Evolutionary conservation across 2,113 vertebrate genomes (phyloP), one percentile per base, ranked within the genome.

Genomic region (Ceyx melanurus): DNA sequence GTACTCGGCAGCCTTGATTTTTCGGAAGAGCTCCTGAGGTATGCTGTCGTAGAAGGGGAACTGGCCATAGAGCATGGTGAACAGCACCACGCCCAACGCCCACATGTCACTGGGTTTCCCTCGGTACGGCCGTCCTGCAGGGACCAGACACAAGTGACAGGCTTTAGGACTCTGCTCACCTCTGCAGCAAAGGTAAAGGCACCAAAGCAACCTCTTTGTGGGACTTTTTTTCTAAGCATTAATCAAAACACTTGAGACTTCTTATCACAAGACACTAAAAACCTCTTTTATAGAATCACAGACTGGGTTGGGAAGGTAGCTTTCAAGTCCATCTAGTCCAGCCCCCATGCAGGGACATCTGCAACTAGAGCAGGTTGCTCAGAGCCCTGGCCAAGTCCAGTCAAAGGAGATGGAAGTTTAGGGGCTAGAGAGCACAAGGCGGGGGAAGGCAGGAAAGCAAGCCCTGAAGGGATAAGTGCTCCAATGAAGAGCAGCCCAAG

Each of bases 91-190:
- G 0, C 99, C 99, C 68, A 99, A 93, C 0, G 99, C 99, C 99
- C 99, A 99, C 99, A 99, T 99, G 97, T 99, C 99, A 5, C 99
- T 99, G 84, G 99, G 99, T 93, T 99, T 99, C 35, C 99, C 99
- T 3, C 99, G 98, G 93, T 99, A 99, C 0, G 99, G 99, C 75
- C 99, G 99, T 65, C 99, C 99, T 99, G 97, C 4, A 20, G 74
- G 70, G 76, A 61, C 22, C 68, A 70, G 80, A 42, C 21, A 16
- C 14, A 3, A 22, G 53, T 22, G 65, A 35, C 25, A 40, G 43
- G 46, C 31, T 13, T 58, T 23, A 29, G 1, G 6, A 15, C 5
- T 6, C 48, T 1, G n/a, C 54, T 25, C 31, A 11, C 81, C 57
- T 21, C 46, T 11, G 15, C 3, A 1, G 60, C 72, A 46, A 7